Percentiles rank a stretch among this genome's conserved stretches.
Conservation (phyloP, 2,888 invertebrate species). For the Drosophila mulleri region DNA sequence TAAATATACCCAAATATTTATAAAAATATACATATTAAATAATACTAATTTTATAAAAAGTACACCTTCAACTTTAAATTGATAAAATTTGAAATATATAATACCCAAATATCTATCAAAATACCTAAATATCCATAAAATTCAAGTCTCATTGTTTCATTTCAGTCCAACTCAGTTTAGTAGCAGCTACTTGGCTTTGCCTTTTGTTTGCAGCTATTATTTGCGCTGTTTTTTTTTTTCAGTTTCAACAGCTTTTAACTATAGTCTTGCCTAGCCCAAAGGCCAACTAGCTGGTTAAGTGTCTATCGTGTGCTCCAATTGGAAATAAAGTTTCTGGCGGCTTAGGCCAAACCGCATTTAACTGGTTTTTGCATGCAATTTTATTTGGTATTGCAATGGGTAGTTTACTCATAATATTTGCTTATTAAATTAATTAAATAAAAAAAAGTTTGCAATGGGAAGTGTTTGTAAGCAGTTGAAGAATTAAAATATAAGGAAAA, state of each 20-base stretch:
- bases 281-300: constrained; percentile 38
- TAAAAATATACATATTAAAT: neutral
- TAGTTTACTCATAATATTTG: constrained; percentile 5
- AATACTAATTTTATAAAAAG: neutral
- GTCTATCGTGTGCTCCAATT: constrained; percentile 48
- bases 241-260: constrained; percentile 22
- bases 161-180: neutral
- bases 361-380: constrained; percentile 61
- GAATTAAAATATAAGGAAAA: too few species aligned
- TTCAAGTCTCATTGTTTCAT: neutral
- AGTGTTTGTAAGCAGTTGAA: neutral
- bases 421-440: neutral
- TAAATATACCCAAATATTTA: neutral
- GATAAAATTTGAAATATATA: too few species aligned
- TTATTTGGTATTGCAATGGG: constrained; percentile 32
- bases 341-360: constrained; percentile 32
- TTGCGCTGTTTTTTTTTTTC: constrained; percentile 1
- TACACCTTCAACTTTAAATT: too few species aligned
- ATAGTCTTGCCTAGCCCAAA: constrained; percentile 24
- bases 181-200: neutral
- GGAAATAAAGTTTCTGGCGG: constrained; percentile 39
- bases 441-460: neutral
- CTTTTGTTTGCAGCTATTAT: constrained; percentile 8
- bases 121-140: too few species aligned
- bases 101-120: too few species aligned